Conservation (phyloP, 1,140 invertebrate species). For the Drosophila triauraria region DNA sequence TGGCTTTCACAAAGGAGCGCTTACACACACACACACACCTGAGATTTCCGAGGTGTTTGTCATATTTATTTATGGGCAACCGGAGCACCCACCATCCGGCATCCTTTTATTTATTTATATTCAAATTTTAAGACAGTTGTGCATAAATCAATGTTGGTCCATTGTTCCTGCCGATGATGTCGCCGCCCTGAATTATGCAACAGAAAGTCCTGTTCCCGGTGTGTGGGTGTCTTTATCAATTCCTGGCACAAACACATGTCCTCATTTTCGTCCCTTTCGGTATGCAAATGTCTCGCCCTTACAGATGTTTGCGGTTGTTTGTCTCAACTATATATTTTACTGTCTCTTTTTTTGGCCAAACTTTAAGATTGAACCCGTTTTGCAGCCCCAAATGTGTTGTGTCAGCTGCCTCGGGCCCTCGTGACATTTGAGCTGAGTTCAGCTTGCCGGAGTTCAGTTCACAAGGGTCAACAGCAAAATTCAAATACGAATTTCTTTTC, state of each 20-base stretch:
- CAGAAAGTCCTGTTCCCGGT: constrained; percentile 12
- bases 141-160: constrained; percentile 59
- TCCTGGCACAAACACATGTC: constrained; percentile 58
- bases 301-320: constrained; percentile 66
- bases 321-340: constrained; percentile 33
- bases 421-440: constrained; percentile 34
- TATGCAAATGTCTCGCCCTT: constrained; percentile 34
- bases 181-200: constrained; percentile 54
- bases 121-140: constrained; percentile 61
- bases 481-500: constrained; percentile 14
- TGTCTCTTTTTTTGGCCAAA: constrained; percentile 37
- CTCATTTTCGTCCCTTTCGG: constrained; percentile 21
- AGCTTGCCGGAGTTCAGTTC: constrained; percentile 6
- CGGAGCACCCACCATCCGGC: neutral
- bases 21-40: constrained; percentile 33
- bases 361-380: constrained; percentile 34
- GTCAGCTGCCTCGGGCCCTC: constrained; percentile 23
- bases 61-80: constrained; percentile 52
- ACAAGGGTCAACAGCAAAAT: constrained; percentile 25
- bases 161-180: constrained; percentile 34
- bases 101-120: constrained; percentile 60
- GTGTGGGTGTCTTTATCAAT: constrained; percentile 47
- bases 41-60: constrained; percentile 40
- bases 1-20: constrained; percentile 8
- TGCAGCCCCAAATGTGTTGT: constrained; percentile 20